phyloP scores from a whole-genome alignment of 2,797 vertebrate genomes.

The Balearica regulorum region DNA sequence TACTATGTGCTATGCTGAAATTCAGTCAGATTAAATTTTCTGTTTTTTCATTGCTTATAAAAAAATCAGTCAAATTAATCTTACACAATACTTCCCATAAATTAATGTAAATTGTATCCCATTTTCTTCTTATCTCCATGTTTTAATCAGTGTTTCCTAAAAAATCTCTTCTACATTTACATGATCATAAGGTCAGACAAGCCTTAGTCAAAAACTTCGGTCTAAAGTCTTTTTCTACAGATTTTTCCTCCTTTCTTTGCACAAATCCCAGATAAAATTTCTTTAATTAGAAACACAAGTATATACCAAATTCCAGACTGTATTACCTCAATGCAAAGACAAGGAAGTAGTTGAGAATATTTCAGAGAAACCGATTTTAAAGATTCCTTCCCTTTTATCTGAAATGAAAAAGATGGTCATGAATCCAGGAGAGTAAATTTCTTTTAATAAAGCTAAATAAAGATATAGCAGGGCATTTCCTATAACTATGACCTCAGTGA shows the following conservation, averaged over 20 bases:
- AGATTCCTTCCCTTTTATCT: constrained; percentile 80
- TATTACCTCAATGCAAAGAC: constrained; percentile 89
- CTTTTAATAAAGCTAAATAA: neutral
- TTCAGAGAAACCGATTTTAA: constrained; percentile 64
- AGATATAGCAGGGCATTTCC: neutral
- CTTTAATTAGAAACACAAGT: neutral
- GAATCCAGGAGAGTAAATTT: neutral
- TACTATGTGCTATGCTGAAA: neutral
- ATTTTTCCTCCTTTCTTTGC: neutral
- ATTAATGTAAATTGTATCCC: neutral
- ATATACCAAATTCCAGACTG: neutral
- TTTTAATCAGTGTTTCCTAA: constrained; percentile 4
- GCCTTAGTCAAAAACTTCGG: neutral
- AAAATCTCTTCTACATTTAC: neutral
- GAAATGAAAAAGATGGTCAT: constrained; percentile 40
- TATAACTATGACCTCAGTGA: neutral
- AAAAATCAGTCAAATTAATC: neutral
- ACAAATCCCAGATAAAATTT: neutral
- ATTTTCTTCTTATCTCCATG: neutral
- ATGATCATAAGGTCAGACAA: neutral
- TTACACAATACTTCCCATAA: neutral
- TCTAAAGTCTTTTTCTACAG: neutral
- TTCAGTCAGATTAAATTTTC: neutral
- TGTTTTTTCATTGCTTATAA: neutral
- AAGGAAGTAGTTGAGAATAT: constrained; percentile 75